Conservation (phyloP, 2,888 invertebrate genomes). For the Latrodectus hesperus region DNA sequence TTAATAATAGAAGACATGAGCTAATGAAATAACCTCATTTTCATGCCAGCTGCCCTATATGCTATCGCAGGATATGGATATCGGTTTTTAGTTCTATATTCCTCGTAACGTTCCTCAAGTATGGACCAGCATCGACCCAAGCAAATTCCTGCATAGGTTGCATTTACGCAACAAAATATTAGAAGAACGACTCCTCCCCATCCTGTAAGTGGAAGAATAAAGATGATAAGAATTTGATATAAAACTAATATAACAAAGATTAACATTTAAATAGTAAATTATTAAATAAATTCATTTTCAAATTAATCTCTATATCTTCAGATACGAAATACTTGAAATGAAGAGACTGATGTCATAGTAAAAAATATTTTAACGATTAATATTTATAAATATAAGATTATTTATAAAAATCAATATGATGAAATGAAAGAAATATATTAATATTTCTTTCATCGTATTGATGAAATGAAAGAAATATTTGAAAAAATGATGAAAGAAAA, state of each 20-base stretch:
- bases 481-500: no score
- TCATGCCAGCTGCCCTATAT: conserved; percentile 83
- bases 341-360: no score
- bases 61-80: conserved; percentile 90
- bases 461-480: no score
- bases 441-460: no score
- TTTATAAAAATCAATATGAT: no score
- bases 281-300: no score
- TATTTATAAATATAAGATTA: no score
- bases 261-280: background rate
- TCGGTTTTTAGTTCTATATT: conserved; percentile 79
- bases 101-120: conserved; percentile 81
- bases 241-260: background rate
- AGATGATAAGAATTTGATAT: background rate
- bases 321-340: no score
- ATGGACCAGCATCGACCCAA: conserved; percentile 88
- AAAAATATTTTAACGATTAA: no score
- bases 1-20: no score
- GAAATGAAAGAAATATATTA: no score
- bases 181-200: conserved; percentile 82
- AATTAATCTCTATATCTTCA: no score
- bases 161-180: conserved; percentile 79
- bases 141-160: conserved; percentile 86
- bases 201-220: conserved; percentile 76
- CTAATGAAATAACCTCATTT: conserved; percentile 30